Base-by-base conservation (phyloP, 2,113 vertebrate species). In the Cyanoramphus novaezelandiae region DNA sequence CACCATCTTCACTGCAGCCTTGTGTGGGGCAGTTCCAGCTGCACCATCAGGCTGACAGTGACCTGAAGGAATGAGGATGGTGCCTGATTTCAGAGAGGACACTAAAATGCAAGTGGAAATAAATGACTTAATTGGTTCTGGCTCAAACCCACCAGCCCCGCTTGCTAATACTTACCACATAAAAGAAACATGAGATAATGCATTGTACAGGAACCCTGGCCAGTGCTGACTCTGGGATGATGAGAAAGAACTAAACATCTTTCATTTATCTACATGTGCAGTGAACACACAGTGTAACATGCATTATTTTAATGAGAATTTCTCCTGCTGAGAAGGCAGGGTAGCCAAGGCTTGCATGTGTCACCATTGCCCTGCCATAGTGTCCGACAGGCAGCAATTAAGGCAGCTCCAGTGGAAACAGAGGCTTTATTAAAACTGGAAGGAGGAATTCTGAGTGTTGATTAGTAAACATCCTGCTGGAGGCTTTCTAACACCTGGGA, bases 101-200 rank as follows among this genome's bases (percentile, higher is more conserved):
- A 80, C 89, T 93, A 93, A 65, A 75, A 80, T 90, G 68, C 1
- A 72, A 94, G 82, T 35, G 71, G 65, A 83, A 87, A 85, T 82
- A 95, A 97, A 96, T 88, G 28, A 94, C 24, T 86, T 65, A 59
- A 88, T 67, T 92, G 55, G 37, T 52, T 94, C 14, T 52, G 81
- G 37, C 72, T 95, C 23, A 11, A n/a, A 29, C 50, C 47, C 62
- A 64, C 74, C 76, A 82, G 77, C 43, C 82, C 67, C 49, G 41
- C 76, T 94, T 2, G 2, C 60, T 80, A 60, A 49, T 39, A 60
- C 70, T 83, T 53, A 25, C 17, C 11, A 23, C 28, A 15, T 60
- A 78, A 82, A 88, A 69, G 28, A 78, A 97, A 35, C 50, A 35
- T 3, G 74, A 86, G 84, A 69, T 64, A 62, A 88, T 65, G 47